These are phyloP conservation scores for Osmerus mordax DNA, from an alignment of 2,113 vertebrate genomes.

Conservation along the genomic window DNA sequence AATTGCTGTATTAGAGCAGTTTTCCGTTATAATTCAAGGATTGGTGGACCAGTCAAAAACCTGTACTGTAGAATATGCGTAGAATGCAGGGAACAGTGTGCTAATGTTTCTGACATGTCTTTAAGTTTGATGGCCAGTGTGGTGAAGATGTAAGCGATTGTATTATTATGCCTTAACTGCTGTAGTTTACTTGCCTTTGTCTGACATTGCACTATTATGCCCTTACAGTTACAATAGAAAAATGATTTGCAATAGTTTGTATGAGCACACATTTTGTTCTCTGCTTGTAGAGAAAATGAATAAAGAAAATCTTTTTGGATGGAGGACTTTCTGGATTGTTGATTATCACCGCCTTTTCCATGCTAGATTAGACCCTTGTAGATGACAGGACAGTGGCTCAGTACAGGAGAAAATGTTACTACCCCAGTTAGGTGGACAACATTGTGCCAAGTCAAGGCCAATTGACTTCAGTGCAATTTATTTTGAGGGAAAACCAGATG, in stretches of 20 bases:
- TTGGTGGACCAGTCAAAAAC: too few relatives aligned
- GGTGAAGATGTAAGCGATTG: constrained; percentile 6
- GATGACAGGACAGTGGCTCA: too few relatives aligned
- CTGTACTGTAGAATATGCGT: background rate
- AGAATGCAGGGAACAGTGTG: background rate
- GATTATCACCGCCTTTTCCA: background rate
- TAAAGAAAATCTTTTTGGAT: constrained; percentile 11
- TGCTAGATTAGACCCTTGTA: background rate
- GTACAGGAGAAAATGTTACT: too few relatives aligned
- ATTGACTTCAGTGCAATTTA: too few relatives aligned
- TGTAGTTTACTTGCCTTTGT: constrained; percentile 22
- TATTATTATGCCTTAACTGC: constrained; percentile 28
- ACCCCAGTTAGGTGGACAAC: too few relatives aligned
- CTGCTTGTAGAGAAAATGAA: constrained; percentile 23
- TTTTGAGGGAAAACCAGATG: too few relatives aligned
- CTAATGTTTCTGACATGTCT: constrained; percentile 5
- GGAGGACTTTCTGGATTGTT: constrained; percentile 15
- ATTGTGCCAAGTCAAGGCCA: too few relatives aligned
- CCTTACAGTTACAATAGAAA: constrained; percentile 11
- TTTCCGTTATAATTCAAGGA: too few relatives aligned
- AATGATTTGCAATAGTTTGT: constrained; percentile 11
- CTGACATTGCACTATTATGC: constrained; percentile 33
- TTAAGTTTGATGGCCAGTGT: constrained; percentile 24
- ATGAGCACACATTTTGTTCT: constrained; percentile 4
- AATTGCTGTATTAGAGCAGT: too few relatives aligned